Evolutionary conservation across 2,888 invertebrate species (phyloP), one percentile per base, ranked within the genome.

Genomic region (Aradus depressus): DNA sequence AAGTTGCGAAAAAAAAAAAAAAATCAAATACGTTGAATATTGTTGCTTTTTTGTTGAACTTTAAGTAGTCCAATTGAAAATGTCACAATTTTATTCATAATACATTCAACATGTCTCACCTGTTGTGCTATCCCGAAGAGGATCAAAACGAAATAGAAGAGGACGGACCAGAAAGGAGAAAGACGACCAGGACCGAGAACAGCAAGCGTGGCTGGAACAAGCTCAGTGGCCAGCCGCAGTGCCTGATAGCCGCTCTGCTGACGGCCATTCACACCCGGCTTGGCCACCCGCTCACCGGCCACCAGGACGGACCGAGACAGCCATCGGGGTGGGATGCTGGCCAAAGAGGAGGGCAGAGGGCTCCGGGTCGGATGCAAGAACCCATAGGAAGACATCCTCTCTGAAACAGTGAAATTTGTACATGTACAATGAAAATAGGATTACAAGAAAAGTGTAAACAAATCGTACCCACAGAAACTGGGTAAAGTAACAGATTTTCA

Each of bases 41-140:
- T n/a, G n/a, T n/a, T n/a, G n/a, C n/a, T n/a, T n/a, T n/a, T n/a
- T n/a, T n/a, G n/a, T n/a, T n/a, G n/a, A n/a, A n/a, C n/a, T n/a
- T n/a, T n/a, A n/a, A n/a, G n/a, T n/a, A n/a, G n/a, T n/a, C n/a
- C n/a, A n/a, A n/a, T n/a, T n/a, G n/a, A n/a, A n/a, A n/a, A 8
- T 31, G 12, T 31, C 31, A 31, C 10, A 10, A 31, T 31, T 31
- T 31, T n/a, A 21, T 21, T 19, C 19, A 19, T 6, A 22, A 22
- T 12, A 23, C 3, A 12, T 10, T 12, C 12, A 31, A 31, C 8
- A 37, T 37, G n/a, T 34, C 32, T 58, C 53, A 75, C 75, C 70
- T 90, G 83, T 62, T 91, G 91, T 3, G 86, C 87, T 52, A 92
- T 76, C 1, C 90, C 91, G 64, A 92, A 88, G 62, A 87, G 72